Evolutionary conservation across 2,113 vertebrate genomes (phyloP).

Genomic region (Nannospalax galili): DNA sequence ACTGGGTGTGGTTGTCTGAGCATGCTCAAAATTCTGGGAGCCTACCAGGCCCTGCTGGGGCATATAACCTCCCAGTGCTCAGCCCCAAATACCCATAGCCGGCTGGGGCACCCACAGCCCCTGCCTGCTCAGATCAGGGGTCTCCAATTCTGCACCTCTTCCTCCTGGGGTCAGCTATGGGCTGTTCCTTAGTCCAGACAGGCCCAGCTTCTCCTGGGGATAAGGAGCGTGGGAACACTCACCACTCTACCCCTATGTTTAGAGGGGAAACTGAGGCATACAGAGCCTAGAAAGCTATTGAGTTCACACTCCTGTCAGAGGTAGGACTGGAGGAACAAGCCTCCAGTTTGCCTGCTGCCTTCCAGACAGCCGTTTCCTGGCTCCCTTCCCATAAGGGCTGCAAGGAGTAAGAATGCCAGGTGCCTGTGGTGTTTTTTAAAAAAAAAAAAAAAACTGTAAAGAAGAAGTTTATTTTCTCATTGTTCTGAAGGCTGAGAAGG

Average conservation of each 20-base stretch:
- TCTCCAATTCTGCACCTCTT: not conserved
- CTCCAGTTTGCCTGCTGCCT: not conserved
- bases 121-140: not conserved
- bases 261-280: not conserved
- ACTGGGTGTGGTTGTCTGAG: rapidly evolving
- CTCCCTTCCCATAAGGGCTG: not conserved
- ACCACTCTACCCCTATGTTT: rapidly evolving
- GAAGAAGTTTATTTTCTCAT: too few relatives aligned
- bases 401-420: not conserved
- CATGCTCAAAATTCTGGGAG: not conserved
- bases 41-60: not conserved
- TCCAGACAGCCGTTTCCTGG: not conserved
- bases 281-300: not conserved
- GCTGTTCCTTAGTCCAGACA: not conserved
- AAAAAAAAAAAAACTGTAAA: too few relatives aligned
- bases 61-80: not conserved
- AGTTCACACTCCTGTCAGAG: not conserved
- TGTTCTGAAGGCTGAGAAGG: too few relatives aligned
- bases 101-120: not conserved
- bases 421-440: not conserved
- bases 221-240: not conserved
- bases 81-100: not conserved
- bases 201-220: not conserved
- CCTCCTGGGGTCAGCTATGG: not conserved
- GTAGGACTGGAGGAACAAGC: too few relatives aligned